A percentile compares a stretch with the other conserved stretches of the same genome.
These are phyloP conservation scores for Picus viridis DNA, from an alignment of 2,797 vertebrate genomes.

Conservation along the genomic window DNA sequence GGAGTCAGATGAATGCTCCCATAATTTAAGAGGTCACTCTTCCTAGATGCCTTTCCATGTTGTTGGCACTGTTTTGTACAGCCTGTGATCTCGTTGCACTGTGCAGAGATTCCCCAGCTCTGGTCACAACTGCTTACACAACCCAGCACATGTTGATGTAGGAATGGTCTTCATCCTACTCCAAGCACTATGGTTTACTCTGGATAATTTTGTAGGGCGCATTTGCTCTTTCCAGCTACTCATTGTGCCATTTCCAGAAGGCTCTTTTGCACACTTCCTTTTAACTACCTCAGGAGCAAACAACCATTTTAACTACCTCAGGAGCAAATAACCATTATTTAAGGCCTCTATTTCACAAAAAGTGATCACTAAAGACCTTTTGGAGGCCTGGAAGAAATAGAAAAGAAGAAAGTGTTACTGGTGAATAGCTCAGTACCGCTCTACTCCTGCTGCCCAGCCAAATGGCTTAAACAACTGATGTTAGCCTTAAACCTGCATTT, in stretches of 20 bases:
- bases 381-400: not conserved
- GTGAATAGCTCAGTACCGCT: not conserved
- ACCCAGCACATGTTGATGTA: fast-evolving
- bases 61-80: not conserved
- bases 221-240: not conserved
- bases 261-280: not conserved
- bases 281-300: not conserved
- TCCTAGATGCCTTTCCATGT: fast-evolving
- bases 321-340: not conserved
- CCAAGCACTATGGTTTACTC: fast-evolving
- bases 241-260: fast-evolving
- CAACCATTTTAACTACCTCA: too few species aligned
- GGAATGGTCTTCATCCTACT: fast-evolving
- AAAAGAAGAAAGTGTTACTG: not conserved
- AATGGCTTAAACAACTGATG: not conserved
- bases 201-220: not conserved
- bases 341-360: not conserved
- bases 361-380: not conserved
- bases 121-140: not conserved
- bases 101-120: not conserved
- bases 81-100: fast-evolving
- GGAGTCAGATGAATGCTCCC: fast-evolving
- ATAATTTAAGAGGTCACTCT: fast-evolving
- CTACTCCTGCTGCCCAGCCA: constrained; percentile 26
- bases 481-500: constrained; percentile 46